Evolutionary conservation across 1,140 invertebrate species (phyloP).

Genomic region (Drosophila pruinosa): DNA sequence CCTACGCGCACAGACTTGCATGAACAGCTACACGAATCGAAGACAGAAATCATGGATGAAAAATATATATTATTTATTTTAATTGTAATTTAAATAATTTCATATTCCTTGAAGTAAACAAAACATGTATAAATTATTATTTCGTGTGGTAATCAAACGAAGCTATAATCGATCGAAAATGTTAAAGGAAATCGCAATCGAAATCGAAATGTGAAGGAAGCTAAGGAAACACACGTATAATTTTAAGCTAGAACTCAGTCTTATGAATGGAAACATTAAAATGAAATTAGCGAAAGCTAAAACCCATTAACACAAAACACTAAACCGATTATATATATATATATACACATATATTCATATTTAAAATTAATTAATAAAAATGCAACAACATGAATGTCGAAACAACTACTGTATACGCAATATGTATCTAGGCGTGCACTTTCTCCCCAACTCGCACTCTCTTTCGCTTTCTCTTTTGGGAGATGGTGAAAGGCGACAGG

Average conservation of each 20-base stretch:
- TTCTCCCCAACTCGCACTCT: conserved; percentile 8
- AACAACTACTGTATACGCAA: conserved; percentile 23
- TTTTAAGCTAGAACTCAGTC: conserved; percentile 66
- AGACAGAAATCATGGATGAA: conserved; percentile 26
- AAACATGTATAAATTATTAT: conserved; percentile 46
- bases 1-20: conserved; percentile 2
- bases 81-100: conserved; percentile 58
- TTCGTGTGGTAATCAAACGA: conserved; percentile 27
- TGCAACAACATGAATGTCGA: conserved; percentile 55
- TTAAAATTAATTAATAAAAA: conserved; percentile 74
- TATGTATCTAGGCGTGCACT: conserved; percentile 56
- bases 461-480: neutral
- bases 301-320: conserved; percentile 33
- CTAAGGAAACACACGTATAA: conserved; percentile 37
- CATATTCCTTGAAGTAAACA: conserved; percentile 57
- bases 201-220: conserved; percentile 12
- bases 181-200: conserved; percentile 15
- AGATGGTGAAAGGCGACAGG: neutral
- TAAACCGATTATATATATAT: conserved; percentile 39
- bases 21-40: conserved; percentile 8
- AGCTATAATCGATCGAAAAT: conserved; percentile 21
- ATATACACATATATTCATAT: conserved; percentile 38
- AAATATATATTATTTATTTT: conserved; percentile 75
- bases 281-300: conserved; percentile 66
- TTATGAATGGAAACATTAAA: conserved; percentile 72